These are phyloP conservation scores for Microctenopoma lineatum DNA, from an alignment of 2,797 vertebrate species.

Conservation along the genomic window DNA sequence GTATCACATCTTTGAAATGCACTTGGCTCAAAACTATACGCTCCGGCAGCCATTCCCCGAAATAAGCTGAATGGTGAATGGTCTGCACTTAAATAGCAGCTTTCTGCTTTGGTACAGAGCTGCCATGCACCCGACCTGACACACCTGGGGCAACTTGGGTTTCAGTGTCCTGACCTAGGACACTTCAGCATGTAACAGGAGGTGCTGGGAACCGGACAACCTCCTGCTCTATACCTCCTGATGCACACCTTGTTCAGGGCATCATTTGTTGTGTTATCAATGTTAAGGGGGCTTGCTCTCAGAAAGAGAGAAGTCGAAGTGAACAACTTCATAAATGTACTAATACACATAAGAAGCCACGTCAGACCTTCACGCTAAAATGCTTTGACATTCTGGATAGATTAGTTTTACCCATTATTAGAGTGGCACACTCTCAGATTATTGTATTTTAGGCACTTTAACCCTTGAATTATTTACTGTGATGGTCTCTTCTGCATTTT, in stretches of 20 bases:
- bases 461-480: constrained; percentile 20
- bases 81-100: too few relatives aligned
- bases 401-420: not conserved
- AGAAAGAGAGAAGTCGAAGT: not conserved
- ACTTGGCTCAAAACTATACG: too few relatives aligned
- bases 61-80: too few relatives aligned
- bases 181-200: too few relatives aligned
- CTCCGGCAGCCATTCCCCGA: too few relatives aligned
- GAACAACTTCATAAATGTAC: not conserved
- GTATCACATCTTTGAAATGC: constrained; percentile 11
- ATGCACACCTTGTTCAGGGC: not conserved
- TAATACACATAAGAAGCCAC: not conserved
- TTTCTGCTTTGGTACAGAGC: too few relatives aligned
- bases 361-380: not conserved
- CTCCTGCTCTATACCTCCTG: too few relatives aligned
- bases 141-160: too few relatives aligned
- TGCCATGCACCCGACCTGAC: too few relatives aligned
- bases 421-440: constrained; percentile 1
- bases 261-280: not conserved
- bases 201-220: too few relatives aligned
- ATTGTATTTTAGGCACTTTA: constrained; percentile 2
- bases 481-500: constrained; percentile 2
- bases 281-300: not conserved
- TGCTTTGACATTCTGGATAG: not conserved
- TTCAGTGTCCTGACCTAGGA: too few relatives aligned